These are phyloP conservation scores for Anarhynchus alexandrinus DNA, from an alignment of 2,113 vertebrate genomes.

Conservation along the genomic window DNA sequence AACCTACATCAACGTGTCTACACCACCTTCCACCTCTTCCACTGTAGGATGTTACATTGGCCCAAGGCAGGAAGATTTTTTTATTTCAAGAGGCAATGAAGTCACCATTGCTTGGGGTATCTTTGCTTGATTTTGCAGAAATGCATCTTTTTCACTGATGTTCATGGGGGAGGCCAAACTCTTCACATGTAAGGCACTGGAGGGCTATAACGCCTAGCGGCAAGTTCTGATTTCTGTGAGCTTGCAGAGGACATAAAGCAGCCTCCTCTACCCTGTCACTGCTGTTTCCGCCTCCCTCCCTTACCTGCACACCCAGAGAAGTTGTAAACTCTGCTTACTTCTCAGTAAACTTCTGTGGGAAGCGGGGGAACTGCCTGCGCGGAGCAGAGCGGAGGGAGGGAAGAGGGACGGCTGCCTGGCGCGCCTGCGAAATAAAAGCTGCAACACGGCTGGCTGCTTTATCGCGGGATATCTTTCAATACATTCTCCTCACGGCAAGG, in stretches of 20 bases:
- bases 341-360: not conserved
- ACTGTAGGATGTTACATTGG: not conserved
- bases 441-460: not conserved
- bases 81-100: not conserved
- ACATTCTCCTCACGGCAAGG: not conserved
- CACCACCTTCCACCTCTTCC: not conserved
- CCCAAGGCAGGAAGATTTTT: not conserved
- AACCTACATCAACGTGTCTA: not conserved
- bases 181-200: not conserved
- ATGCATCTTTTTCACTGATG: not conserved
- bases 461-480: not conserved
- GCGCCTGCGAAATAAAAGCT: not conserved
- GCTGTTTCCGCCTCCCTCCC: not conserved
- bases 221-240: not conserved
- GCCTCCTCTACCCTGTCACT: not conserved
- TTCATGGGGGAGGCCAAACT: not conserved
- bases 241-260: not conserved
- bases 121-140: not conserved
- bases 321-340: not conserved
- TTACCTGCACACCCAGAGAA: not conserved
- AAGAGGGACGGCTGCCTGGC: no score
- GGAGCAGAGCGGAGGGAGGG: not conserved
- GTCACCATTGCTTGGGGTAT: fast-evolving
- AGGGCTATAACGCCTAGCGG: fast-evolving
- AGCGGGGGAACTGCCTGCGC: not conserved